A percentile compares a stretch with the other conserved stretches of the same genome.
Conservation (phyloP, 2,888 invertebrate species). For the Hyposoter dolosus region DNA sequence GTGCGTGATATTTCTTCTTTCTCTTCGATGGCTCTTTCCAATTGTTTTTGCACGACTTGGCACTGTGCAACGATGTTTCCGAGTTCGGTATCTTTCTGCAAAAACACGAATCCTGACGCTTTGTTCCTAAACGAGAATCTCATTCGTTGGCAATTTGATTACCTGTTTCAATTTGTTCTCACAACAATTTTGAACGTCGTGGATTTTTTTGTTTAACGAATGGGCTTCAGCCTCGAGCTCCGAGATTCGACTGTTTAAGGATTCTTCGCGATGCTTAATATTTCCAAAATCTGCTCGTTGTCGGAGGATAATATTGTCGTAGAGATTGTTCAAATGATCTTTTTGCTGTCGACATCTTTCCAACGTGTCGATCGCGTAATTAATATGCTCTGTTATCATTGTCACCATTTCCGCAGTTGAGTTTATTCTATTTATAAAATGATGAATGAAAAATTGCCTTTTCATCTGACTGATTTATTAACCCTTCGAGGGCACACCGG, state of each 20-base stretch:
- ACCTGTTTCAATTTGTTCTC: conserved; percentile 52
- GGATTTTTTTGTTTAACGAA: conserved; percentile 35
- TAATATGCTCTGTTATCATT: conserved; percentile 72
- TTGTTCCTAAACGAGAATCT: too few species aligned
- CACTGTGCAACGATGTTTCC: conserved; percentile 32
- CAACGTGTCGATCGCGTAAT: conserved; percentile 72
- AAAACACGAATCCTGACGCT: conserved; percentile 2
- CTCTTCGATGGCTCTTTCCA: conserved; percentile 38
- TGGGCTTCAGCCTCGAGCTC: conserved; percentile 18
- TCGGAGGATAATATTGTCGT: conserved; percentile 67
- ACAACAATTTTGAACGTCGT: conserved; percentile 6
- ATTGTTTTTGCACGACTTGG: conserved; percentile 35
- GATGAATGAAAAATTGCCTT: neutral
- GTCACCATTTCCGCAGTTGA: conserved; percentile 70
- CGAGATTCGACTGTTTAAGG: conserved; percentile 14
- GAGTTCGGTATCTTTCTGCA: conserved; percentile 56
- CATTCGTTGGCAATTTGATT: neutral
- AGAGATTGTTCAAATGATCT: conserved; percentile 69
- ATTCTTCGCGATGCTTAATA: conserved; percentile 39
- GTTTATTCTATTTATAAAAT: conserved; percentile 67
- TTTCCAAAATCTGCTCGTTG: conserved; percentile 57
- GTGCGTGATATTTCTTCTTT: conserved; percentile 43
- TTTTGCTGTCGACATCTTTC: conserved; percentile 70
- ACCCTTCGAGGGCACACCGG: too few species aligned
- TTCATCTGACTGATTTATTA: too few species aligned